phyloP scores from a whole-genome alignment of 2,797 vertebrate species.

The Tamandua tetradactyla region DNA sequence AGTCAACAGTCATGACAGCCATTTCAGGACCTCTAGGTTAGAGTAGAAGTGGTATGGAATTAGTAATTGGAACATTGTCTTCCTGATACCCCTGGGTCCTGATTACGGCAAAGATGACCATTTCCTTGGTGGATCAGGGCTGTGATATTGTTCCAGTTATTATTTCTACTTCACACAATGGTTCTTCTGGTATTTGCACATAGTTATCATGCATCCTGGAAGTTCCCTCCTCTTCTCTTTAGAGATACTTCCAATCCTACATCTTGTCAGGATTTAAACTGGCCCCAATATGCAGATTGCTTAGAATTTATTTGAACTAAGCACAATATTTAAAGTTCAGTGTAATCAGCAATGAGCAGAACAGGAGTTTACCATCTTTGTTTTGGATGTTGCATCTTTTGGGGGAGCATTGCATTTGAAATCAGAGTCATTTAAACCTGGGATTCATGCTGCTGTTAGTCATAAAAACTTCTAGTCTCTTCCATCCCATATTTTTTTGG shows the following conservation, averaged over 20 bases:
- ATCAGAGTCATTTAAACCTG: neutral
- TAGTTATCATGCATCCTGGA: neutral
- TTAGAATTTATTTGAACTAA: slow-evolving; percentile 4
- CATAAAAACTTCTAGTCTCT: too few species aligned
- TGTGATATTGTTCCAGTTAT: neutral
- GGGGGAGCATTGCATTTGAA: neutral
- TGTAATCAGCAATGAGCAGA: neutral
- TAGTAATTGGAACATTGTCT: neutral
- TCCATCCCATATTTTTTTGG: neutral
- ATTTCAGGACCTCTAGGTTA: neutral
- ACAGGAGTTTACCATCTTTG: neutral
- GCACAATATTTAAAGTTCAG: neutral
- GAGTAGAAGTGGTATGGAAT: neutral
- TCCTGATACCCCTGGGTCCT: neutral
- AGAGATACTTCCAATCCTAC: neutral
- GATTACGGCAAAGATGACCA: neutral
- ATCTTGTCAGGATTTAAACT: neutral
- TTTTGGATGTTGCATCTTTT: neutral
- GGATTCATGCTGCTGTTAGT: neutral
- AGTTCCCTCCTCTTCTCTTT: neutral
- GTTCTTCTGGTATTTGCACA: neutral
- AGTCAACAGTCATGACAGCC: neutral
- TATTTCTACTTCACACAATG: too few species aligned
- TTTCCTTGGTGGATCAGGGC: accelerated
- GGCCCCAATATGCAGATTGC: neutral